Conservation (phyloP, 2,113 vertebrate species). For the Osmerus eperlanus region DNA sequence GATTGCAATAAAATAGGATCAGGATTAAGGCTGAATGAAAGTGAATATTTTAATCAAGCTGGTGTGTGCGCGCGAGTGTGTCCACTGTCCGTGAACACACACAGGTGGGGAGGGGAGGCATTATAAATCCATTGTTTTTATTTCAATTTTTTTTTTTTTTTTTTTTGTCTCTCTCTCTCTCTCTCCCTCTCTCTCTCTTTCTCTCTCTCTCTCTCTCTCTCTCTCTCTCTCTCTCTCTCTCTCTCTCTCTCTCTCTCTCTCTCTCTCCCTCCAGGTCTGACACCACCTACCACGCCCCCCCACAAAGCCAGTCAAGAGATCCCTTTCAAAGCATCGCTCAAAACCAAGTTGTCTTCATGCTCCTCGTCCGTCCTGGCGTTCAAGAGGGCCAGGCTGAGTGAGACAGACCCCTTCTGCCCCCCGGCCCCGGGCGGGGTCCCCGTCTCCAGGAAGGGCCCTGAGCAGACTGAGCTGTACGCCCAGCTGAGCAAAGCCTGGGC, state of each 20-base stretch:
- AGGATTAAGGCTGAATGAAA: conserved; percentile 67
- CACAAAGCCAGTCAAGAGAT: conserved; percentile 99
- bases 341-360: conserved; percentile 94
- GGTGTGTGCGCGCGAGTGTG: conserved; percentile 20
- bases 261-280: conserved; percentile 82
- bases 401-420: conserved; percentile 75
- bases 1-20: conserved; percentile 72
- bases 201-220: conserved; percentile 20
- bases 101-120: conserved; percentile 29
- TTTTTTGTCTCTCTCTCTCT: too few species aligned
- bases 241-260: conserved; percentile 26
- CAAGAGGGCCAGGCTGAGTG: conserved; percentile 88
- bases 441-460: conserved; percentile 80
- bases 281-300: conserved; percentile 99
- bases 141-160: conserved; percentile 20
- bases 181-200: conserved; percentile 27
- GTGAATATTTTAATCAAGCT: conserved; percentile 74
- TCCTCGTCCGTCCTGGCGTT: conserved; percentile 84
- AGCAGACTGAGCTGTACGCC: conserved; percentile 91
- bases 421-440: conserved; percentile 69
- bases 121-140: conserved; percentile 58
- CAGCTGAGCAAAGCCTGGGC: conserved; percentile 92
- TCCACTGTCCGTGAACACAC: conserved; percentile 64
- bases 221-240: conserved; percentile 16
- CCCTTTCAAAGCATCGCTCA: conserved; percentile 95